Percentiles rank a stretch among this genome's conserved stretches.
Evolutionary conservation across 2,113 vertebrate species (phyloP).

Genomic region (Thryonomys swinderianus): DNA sequence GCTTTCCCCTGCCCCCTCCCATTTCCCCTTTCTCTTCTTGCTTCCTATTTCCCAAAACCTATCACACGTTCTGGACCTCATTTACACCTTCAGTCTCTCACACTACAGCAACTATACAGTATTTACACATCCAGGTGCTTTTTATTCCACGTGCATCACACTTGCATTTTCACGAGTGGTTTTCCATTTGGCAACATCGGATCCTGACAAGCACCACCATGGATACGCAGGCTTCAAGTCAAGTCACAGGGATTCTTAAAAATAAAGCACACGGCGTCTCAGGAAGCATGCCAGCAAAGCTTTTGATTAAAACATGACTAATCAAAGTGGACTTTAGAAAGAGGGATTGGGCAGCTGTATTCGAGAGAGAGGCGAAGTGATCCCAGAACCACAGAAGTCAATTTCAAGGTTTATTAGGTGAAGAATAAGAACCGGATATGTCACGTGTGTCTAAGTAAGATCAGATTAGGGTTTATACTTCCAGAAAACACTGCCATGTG

Average conservation of each 20-base stretch:
- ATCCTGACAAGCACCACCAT: not conserved
- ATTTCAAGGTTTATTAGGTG: not conserved
- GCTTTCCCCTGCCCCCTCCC: too few relatives aligned
- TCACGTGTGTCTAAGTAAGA: not conserved
- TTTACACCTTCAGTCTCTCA: too few relatives aligned
- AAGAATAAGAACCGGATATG: conserved; percentile 20
- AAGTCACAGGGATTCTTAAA: not conserved
- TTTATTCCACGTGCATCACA: too few relatives aligned
- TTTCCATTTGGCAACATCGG: too few relatives aligned
- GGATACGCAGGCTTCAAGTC: not conserved
- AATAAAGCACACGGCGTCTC: not conserved
- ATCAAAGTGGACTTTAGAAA: conserved; percentile 56
- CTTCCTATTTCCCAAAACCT: too few relatives aligned
- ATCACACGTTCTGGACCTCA: too few relatives aligned
- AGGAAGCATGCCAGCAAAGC: conserved; percentile 28
- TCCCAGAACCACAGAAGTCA: not conserved
- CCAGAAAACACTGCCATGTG: not conserved
- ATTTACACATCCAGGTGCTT: too few relatives aligned
- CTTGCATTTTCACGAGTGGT: conserved; percentile 14
- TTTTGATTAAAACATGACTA: not conserved
- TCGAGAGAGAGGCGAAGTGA: conserved; percentile 48
- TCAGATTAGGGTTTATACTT: not conserved
- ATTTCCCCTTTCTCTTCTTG: too few relatives aligned
- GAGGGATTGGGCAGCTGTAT: conserved; percentile 6
- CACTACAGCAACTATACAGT: too few relatives aligned